phyloP scores from a whole-genome alignment of 2,113 vertebrate species.

The Tichodroma muraria region DNA sequence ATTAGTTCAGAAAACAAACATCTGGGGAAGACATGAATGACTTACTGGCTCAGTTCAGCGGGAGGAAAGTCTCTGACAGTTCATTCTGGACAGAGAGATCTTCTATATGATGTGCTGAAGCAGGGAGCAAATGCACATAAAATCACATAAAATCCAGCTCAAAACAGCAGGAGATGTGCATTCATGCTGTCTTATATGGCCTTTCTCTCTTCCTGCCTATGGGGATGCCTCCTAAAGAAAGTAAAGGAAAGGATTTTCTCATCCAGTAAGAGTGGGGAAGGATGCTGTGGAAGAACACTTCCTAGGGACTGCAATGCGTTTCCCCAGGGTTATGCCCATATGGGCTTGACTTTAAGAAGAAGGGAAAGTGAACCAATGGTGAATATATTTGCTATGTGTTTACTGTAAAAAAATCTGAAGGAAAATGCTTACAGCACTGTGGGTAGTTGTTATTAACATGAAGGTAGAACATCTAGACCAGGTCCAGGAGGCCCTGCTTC shows the following conservation, averaged over 20 bases:
- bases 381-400: background rate
- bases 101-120: background rate
- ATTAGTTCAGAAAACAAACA: constrained; percentile 33
- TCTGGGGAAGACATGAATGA: background rate
- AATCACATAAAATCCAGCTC: background rate
- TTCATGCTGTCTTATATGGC: background rate
- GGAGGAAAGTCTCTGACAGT: background rate
- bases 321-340: background rate
- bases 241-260: background rate
- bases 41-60: background rate
- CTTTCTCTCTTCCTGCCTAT: background rate
- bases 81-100: background rate
- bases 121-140: background rate
- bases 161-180: background rate
- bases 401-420: background rate
- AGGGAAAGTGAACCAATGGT: background rate
- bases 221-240: background rate
- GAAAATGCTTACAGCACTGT: background rate
- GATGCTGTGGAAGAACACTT: background rate
- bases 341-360: background rate
- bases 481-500: background rate
- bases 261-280: background rate
- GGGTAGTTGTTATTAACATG: background rate
- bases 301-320: background rate
- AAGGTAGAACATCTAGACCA: background rate